Evolutionary conservation across 2,113 vertebrate genomes (phyloP).

Genomic region (Tichodroma muraria): DNA sequence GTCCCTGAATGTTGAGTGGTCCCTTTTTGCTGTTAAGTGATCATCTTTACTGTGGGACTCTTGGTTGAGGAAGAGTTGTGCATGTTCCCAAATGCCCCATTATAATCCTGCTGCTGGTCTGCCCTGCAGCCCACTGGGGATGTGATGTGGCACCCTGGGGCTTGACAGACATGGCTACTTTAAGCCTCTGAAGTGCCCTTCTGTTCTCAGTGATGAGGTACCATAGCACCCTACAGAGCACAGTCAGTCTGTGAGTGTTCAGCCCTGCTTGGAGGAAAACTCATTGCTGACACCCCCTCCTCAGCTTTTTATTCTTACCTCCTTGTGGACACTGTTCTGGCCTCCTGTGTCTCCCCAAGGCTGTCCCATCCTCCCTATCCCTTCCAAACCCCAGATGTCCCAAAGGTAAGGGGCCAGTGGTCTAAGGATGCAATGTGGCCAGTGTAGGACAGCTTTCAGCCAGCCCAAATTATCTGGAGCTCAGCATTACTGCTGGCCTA

Average conservation of each 20-base stretch:
- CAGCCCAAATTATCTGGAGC: background rate
- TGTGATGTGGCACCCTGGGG: background rate
- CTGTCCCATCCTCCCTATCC: background rate
- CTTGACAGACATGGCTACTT: background rate
- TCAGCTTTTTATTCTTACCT: background rate
- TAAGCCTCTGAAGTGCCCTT: background rate
- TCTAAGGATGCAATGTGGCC: background rate
- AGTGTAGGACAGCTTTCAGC: background rate
- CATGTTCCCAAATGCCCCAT: background rate
- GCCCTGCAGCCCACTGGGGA: background rate
- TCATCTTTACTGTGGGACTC: background rate
- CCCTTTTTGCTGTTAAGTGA: background rate
- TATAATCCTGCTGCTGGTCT: background rate
- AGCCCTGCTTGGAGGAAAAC: background rate
- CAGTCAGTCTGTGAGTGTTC: no score
- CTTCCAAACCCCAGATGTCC: background rate
- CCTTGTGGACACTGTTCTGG: background rate
- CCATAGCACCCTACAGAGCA: rapidly evolving
- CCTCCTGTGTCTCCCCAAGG: background rate
- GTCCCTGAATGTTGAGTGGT: rapidly evolving
- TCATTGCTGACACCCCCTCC: background rate
- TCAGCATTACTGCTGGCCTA: background rate
- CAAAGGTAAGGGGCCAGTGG: background rate
- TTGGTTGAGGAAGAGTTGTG: background rate
- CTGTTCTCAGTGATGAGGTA: background rate